Evolutionary conservation across 2,888 invertebrate species (phyloP), one percentile per base, ranked within the genome.

Genomic region (Isotomurus palustris): DNA sequence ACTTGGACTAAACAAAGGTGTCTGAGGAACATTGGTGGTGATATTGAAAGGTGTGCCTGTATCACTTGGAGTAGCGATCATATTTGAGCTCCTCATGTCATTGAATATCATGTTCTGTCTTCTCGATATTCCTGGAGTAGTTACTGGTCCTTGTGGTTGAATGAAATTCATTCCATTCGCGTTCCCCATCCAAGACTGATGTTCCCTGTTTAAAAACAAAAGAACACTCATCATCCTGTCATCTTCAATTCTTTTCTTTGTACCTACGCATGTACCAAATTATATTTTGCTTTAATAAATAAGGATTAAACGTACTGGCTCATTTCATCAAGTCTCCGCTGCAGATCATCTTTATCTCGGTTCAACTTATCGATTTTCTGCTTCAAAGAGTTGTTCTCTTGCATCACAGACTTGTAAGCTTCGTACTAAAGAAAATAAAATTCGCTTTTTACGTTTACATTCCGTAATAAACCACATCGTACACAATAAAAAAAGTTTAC

Each of bases 301-400:
- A 32, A 32, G 14, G 8, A 8, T 14, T 14, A 32, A 32, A 32
- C 29, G 12, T 32, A 32, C 28, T 48, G 19, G 17, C 14, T n/a
- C 21, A 35, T 49, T 21, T n/a, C 29, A 17, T 5, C 21, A 22
- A 49, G 10, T 35, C 25, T 38, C 22, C 14, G 21, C 14, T 47
- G 25, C 14, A 55, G 29, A 17, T 80, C 76, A 17, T 79, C 77
- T 59, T 79, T 80, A 65, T 77, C 79, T 32, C 75, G 74, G 77
- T 88, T 88, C 5, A 86, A 72, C 62, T 83, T 80, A 12, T 82
- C 79, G 61, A 90, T 87, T 71, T 86, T 84, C 44, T 78, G 77
- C 75, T 91, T 83, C 14, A 84, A 75, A 61, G 81, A 79, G 45
- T 85, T 80, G 36, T 91, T 82, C 66, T 84, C 83, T 60, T 83